Conservation (phyloP, 2,113 vertebrate species). For the Pollimyrus isidori region DNA sequence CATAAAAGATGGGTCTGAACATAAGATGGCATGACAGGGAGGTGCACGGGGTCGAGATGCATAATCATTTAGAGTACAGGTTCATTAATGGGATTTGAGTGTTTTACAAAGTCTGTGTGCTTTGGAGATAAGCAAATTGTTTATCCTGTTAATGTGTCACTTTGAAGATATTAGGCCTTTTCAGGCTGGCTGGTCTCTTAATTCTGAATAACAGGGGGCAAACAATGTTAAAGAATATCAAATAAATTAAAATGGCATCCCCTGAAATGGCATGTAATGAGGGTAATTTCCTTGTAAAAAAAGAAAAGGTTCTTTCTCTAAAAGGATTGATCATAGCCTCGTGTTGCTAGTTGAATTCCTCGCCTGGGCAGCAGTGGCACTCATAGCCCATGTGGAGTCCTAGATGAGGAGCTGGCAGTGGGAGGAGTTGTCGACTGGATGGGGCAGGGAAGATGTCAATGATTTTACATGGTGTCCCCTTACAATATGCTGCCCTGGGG, state of each 20-base stretch:
- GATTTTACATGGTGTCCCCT: not conserved
- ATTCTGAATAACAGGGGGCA: slow-evolving; percentile 50
- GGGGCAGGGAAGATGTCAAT: not conserved
- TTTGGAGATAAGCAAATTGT: slow-evolving; percentile 60
- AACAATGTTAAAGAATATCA: slow-evolving; percentile 46
- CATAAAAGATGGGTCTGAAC: slow-evolving; percentile 34
- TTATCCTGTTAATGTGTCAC: slow-evolving; percentile 72
- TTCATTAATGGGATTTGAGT: slow-evolving; percentile 63
- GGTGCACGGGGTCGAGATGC: slow-evolving; percentile 37
- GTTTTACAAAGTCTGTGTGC: slow-evolving; percentile 54
- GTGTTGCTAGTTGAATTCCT: slow-evolving; percentile 30
- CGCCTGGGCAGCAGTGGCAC: not conserved
- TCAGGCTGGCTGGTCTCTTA: slow-evolving; percentile 57
- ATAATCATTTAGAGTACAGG: slow-evolving; percentile 47
- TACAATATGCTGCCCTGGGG: not conserved
- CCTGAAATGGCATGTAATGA: slow-evolving; percentile 38
- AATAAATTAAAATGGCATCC: slow-evolving; percentile 41
- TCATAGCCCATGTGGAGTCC: not conserved
- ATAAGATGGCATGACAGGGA: slow-evolving; percentile 35
- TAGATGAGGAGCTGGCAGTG: not conserved
- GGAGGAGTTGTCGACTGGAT: not conserved
- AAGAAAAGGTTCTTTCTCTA: slow-evolving; percentile 22
- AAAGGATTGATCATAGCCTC: slow-evolving; percentile 31
- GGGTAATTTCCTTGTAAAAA: slow-evolving; percentile 35
- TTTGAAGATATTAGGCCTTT: slow-evolving; percentile 65